Evolutionary conservation across 2,888 invertebrate genomes (phyloP).

Genomic region (Antheraea assamensis): DNA sequence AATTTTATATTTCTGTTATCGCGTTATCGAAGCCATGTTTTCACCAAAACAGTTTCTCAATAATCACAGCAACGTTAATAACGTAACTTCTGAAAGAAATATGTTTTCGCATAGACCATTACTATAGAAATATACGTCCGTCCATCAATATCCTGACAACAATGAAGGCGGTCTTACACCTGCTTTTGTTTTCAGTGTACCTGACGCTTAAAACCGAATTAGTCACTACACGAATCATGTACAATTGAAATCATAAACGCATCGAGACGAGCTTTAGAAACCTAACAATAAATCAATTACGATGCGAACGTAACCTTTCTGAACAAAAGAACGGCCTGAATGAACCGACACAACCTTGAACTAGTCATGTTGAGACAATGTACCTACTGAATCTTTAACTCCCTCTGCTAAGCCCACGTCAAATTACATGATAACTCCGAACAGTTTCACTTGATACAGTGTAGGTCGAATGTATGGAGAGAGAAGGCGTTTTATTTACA

Average conservation of each 20-base stretch:
- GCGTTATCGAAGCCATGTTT: too few species aligned
- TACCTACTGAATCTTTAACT: slow-evolving; percentile 36
- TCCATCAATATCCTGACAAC: not conserved
- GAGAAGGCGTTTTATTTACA: slow-evolving; percentile 5
- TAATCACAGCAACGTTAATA: not conserved
- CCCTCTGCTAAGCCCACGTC: slow-evolving; percentile 22
- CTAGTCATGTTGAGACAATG: slow-evolving; percentile 48
- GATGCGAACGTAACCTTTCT: slow-evolving; percentile 42
- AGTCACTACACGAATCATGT: slow-evolving; percentile 21
- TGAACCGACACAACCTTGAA: slow-evolving; percentile 43
- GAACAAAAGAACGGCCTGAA: slow-evolving; percentile 44
- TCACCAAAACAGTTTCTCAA: too few species aligned
- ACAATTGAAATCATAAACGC: slow-evolving; percentile 24
- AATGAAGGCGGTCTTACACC: slow-evolving; percentile 9
- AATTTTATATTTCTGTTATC: too few species aligned
- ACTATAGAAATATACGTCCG: not conserved
- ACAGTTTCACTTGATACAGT: slow-evolving; percentile 3
- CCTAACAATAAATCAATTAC: slow-evolving; percentile 30
- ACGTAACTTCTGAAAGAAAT: not conserved
- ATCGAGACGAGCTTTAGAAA: slow-evolving; percentile 19
- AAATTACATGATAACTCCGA: slow-evolving; percentile 1
- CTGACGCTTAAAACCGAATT: slow-evolving; percentile 21
- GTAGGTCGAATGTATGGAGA: slow-evolving; percentile 9
- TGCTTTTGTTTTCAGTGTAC: slow-evolving; percentile 13
- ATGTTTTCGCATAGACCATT: not conserved